These are phyloP conservation scores for Cossypha niveicapilla DNA, from an alignment of 2,797 vertebrate genomes.

Conservation along the genomic window DNA sequence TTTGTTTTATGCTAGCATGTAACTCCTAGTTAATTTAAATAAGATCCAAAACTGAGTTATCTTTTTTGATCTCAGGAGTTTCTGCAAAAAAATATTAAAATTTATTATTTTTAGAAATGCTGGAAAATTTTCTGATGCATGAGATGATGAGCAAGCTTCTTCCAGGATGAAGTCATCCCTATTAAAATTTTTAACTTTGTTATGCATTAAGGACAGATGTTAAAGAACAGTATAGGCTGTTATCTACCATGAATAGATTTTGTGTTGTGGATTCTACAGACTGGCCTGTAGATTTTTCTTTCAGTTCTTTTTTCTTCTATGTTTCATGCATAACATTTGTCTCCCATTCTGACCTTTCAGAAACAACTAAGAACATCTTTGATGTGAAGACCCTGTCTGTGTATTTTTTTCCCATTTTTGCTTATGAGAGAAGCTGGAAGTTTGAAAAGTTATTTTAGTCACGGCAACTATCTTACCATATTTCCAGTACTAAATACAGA, in stretches of 20 bases:
- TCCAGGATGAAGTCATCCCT: neutral
- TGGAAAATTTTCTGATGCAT: neutral
- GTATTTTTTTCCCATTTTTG: neutral
- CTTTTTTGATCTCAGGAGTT: neutral
- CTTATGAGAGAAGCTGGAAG: neutral
- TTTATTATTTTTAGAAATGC: conserved; percentile 40
- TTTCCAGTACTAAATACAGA: neutral
- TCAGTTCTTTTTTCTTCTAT: neutral
- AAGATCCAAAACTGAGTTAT: neutral
- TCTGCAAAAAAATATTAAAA: neutral
- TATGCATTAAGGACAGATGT: conserved; percentile 36
- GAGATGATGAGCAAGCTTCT: neutral
- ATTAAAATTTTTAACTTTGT: conserved; percentile 19
- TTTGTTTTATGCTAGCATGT: neutral
- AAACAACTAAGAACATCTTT: neutral
- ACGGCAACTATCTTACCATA: neutral
- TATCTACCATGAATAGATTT: neutral
- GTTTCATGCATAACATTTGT: neutral
- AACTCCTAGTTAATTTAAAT: neutral
- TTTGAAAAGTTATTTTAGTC: neutral
- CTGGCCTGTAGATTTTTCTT: neutral
- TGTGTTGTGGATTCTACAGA: neutral
- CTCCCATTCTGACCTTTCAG: neutral
- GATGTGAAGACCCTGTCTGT: neutral
- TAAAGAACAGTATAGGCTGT: neutral